A percentile compares a stretch with the other conserved stretches of the same genome.
Evolutionary conservation across 2,113 vertebrate genomes (phyloP).

Genomic region (Odocoileus hemionus): DNA sequence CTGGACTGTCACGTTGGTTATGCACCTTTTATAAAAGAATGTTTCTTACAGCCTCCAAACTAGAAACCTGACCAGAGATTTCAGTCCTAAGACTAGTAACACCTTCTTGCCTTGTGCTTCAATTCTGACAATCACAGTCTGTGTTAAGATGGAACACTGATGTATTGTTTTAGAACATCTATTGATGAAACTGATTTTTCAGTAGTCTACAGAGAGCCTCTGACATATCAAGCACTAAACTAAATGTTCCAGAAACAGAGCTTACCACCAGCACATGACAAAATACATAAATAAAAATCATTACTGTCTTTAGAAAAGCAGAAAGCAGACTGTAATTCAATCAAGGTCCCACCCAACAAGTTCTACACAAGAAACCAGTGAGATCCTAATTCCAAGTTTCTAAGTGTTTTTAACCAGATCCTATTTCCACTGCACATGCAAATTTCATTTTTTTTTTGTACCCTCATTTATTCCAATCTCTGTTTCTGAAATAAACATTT

Average conservation of each 20-base stretch:
- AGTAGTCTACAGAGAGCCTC: not conserved
- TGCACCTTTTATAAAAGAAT: not conserved
- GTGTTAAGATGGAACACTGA: not conserved
- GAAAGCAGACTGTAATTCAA: not conserved
- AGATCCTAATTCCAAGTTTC: not conserved
- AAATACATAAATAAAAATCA: not conserved
- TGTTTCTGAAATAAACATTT: slow-evolving; percentile 46
- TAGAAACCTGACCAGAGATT: not conserved
- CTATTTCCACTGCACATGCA: not conserved
- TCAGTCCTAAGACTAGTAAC: not conserved
- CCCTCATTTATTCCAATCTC: not conserved
- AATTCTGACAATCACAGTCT: not conserved
- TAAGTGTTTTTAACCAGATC: not conserved
- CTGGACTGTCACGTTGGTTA: not conserved
- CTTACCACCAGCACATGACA: not conserved
- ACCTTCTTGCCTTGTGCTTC: not conserved
- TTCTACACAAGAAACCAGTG: not conserved
- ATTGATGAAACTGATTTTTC: not conserved
- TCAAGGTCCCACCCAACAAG: not conserved
- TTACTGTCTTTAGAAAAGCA: not conserved
- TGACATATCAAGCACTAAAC: not conserved
- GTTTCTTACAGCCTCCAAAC: not conserved
- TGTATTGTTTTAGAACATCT: not conserved
- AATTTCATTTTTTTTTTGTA: not conserved
- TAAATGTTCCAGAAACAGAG: not conserved